Evolutionary conservation across 2,888 invertebrate species (phyloP), one percentile per base, ranked within the genome.

Genomic region (Antheraea yamamai): DNA sequence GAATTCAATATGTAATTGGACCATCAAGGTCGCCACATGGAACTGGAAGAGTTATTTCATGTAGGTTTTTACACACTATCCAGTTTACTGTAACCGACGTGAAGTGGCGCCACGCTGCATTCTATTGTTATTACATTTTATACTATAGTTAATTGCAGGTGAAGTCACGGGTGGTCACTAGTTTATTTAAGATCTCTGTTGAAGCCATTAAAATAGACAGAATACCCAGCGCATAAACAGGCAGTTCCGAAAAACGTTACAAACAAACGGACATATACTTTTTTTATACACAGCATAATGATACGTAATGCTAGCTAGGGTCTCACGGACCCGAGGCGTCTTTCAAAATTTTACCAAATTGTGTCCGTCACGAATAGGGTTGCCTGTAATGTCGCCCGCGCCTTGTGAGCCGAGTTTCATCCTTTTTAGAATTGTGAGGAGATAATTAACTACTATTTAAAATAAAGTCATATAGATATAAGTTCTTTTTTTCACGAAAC

Each of bases 261-360:
- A 52, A 55, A 80, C 84, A 81, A 81, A 81, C 77, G 78, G 74
- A 79, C 80, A 85, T 89, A 88, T 88, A 88, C 88, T 86, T 85
- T 80, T n/a, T 76, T 79, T 87, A 87, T 88, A 86, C 82, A 81
- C 76, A 74, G 75, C 68, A 78, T 88, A 90, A 91, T 90, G 83
- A 85, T 80, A 72, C 79, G 75, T 91, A 91, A 91, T 91, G 80
- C 76, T 79, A 80, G 80, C 76, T 79, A 80, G 87, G 89, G 84
- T 85, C 78, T 77, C 78, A 74, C 79, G 78, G 81, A 71, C 85
- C 85, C 78, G 80, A 71, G 85, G 85, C 84, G 81, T 76, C 35
- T 70, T 70, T 70, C 35, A 39, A 70, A 70, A 39, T 70, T 70
- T n/a, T 64, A 76, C 73, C 78, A 83, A 82, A 81, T 81, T 81